Evolutionary conservation across 1,140 invertebrate genomes (phyloP).

Genomic region (Drosophila mauritiana): DNA sequence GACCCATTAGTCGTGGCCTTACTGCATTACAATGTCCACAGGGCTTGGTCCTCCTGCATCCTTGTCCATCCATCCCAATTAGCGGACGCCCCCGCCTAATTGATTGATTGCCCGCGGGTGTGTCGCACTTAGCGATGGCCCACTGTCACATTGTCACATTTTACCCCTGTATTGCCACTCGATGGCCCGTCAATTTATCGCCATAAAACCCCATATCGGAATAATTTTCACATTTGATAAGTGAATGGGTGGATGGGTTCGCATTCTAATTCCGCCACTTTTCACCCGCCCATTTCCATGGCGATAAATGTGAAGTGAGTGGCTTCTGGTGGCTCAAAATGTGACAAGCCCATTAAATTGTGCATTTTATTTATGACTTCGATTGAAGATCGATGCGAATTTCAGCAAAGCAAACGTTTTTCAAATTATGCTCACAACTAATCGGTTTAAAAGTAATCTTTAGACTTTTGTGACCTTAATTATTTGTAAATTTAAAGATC

Average conservation of each 20-base stretch:
- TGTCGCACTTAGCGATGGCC: constrained; percentile 20
- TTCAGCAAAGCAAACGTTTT: no score
- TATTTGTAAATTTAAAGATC: no score
- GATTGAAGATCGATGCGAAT: no score
- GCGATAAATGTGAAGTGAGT: constrained; percentile 5
- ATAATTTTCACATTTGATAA: constrained; percentile 66
- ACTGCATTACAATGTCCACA: constrained; percentile 62
- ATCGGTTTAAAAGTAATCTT: no score
- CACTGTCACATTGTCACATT: constrained; percentile 4
- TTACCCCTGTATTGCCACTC: neutral
- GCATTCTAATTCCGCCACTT: constrained; percentile 22
- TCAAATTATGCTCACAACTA: no score
- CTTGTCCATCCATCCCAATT: constrained; percentile 61
- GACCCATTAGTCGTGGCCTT: constrained; percentile 1
- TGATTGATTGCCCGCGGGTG: constrained; percentile 63
- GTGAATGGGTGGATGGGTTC: constrained; percentile 44
- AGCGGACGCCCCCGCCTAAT: constrained; percentile 48
- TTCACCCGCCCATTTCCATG: neutral
- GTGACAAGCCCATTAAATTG: neutral
- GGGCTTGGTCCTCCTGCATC: constrained; percentile 7
- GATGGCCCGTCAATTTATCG: constrained; percentile 38
- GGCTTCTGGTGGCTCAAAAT: neutral
- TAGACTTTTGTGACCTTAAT: no score
- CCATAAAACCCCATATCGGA: constrained; percentile 31
- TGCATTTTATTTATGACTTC: neutral